Evolutionary conservation across 2,113 vertebrate species (phyloP).

Genomic region (Euleptes europaea): DNA sequence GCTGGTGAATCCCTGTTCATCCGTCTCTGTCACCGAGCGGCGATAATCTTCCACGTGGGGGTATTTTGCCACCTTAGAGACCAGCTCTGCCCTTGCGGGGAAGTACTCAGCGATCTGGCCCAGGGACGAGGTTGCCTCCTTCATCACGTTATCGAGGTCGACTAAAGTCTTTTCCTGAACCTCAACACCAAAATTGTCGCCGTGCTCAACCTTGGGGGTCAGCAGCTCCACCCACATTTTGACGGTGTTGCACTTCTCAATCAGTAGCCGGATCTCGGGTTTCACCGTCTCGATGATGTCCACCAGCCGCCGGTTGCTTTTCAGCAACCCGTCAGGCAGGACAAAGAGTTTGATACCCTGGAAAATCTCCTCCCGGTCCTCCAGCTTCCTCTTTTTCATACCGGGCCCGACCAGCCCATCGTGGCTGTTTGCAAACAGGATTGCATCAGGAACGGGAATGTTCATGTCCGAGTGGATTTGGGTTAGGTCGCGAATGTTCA

Average conservation of each 20-base stretch:
- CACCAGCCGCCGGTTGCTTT: constrained; percentile 94
- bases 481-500: constrained; percentile 94
- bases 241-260: constrained; percentile 99
- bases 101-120: no score
- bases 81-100: no score
- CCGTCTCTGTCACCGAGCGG: constrained; percentile 97
- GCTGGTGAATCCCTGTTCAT: constrained; percentile 99
- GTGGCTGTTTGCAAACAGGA: constrained; percentile 92
- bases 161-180: constrained; percentile 99
- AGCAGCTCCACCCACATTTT: constrained; percentile 99
- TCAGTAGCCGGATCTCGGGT: constrained; percentile 96
- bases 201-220: constrained; percentile 98
- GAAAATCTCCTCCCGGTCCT: constrained; percentile 87
- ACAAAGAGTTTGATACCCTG: constrained; percentile 98
- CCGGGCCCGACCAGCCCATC: constrained; percentile 98
- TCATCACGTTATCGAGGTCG: constrained; percentile 95
- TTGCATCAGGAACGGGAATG: constrained; percentile 94
- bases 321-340: constrained; percentile 98
- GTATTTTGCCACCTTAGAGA: no score
- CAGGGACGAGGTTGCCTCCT: constrained; percentile 82
- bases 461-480: constrained; percentile 98
- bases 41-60: constrained; percentile 89
- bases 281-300: constrained; percentile 99
- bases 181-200: constrained; percentile 98
- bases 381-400: constrained; percentile 95